phyloP scores from a whole-genome alignment of 2,888 invertebrate genomes.

The Xylophagus ater region DNA sequence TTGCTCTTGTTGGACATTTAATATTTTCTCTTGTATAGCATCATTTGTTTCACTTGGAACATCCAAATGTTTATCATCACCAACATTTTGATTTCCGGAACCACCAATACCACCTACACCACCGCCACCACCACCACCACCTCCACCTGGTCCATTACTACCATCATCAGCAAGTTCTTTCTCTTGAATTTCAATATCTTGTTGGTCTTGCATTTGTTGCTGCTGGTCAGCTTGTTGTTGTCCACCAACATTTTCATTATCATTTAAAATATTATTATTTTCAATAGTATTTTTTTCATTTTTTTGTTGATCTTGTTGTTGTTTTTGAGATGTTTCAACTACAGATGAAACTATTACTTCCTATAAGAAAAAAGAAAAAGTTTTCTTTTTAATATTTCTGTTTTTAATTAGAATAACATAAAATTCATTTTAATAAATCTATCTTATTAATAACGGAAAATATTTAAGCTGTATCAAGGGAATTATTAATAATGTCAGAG shows the following conservation, averaged over 20 bases:
- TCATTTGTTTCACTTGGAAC: constrained; percentile 21
- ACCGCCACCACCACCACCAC: constrained; percentile 15
- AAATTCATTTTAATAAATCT: too few relatives aligned
- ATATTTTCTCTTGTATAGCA: constrained; percentile 10
- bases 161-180: constrained; percentile 2
- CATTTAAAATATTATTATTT: constrained; percentile 3
- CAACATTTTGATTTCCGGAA: constrained; percentile 12
- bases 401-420: too few relatives aligned
- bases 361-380: too few relatives aligned
- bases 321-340: constrained; percentile 1
- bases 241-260: background rate
- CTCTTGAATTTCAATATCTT: background rate
- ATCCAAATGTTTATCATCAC: constrained; percentile 22
- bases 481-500: too few relatives aligned
- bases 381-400: too few relatives aligned
- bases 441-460: too few relatives aligned
- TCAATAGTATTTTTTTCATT: background rate
- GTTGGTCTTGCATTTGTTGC: constrained; percentile 2
- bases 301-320: constrained; percentile 6
- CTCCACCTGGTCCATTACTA: constrained; percentile 10
- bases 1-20: background rate
- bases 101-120: constrained; percentile 12
- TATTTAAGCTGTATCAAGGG: too few relatives aligned
- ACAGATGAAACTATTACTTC: too few relatives aligned
- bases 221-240: background rate